Conservation (phyloP, 2,888 invertebrate genomes). For the Eristalinus aeneus region DNA sequence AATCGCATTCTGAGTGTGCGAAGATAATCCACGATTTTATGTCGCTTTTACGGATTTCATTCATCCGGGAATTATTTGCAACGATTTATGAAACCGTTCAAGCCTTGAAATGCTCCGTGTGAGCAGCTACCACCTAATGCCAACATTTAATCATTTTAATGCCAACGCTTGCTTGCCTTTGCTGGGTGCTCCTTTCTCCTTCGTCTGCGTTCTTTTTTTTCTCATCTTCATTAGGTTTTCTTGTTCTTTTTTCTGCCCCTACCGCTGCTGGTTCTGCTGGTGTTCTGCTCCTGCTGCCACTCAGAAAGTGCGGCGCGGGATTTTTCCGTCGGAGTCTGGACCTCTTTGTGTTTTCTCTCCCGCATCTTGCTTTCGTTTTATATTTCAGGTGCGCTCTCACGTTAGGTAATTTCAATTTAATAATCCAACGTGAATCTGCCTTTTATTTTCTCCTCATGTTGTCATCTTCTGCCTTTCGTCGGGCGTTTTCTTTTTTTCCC, state of each 20-base stretch:
- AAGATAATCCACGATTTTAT: constrained; percentile 59
- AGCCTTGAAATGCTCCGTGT: constrained; percentile 19
- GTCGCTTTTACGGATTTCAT: constrained; percentile 57
- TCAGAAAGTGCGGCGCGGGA: not conserved
- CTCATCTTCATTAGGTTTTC: constrained; percentile 39
- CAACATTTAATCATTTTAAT: constrained; percentile 50
- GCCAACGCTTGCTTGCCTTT: constrained; percentile 2
- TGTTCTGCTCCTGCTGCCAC: constrained; percentile 12
- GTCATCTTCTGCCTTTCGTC: constrained; percentile 21
- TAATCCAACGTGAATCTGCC: constrained; percentile 56
- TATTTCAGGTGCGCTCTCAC: constrained; percentile 52
- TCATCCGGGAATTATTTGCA: constrained; percentile 34
- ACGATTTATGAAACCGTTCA: constrained; percentile 61
- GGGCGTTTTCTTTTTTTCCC: constrained; percentile 8
- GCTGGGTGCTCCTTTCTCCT: constrained; percentile 12
- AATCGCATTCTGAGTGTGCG: not conserved
- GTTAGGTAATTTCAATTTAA: constrained; percentile 67
- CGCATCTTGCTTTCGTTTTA: constrained; percentile 22
- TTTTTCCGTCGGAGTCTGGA: constrained; percentile 19
- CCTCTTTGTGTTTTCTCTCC: not conserved
- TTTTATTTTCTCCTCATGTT: constrained; percentile 42
- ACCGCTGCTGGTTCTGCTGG: not conserved
- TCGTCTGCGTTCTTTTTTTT: constrained; percentile 30
- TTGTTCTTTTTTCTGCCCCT: not conserved
- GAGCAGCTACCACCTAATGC: constrained; percentile 31